Conservation (phyloP, 2,113 vertebrate genomes). For the Hemiprocne comata region DNA sequence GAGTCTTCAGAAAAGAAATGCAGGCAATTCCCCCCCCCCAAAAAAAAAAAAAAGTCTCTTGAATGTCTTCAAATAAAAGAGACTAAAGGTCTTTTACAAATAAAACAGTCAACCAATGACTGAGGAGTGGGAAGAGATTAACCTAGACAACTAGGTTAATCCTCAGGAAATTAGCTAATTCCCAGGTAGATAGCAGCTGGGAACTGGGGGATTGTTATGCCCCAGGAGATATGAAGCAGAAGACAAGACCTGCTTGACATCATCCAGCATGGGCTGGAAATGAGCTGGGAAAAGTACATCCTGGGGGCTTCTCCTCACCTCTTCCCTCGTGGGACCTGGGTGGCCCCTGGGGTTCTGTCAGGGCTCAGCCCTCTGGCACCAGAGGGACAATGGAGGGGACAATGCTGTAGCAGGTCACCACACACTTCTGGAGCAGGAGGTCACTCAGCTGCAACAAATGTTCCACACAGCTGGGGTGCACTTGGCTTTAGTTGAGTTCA, state of each 20-base stretch:
- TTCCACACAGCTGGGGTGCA: rapidly evolving
- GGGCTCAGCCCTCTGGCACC: neutral
- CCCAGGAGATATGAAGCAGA: neutral
- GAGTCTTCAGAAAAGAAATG: neutral
- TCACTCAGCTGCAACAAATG: neutral
- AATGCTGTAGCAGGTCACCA: neutral
- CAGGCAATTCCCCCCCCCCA: neutral
- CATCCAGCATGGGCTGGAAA: neutral
- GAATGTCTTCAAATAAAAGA: neutral
- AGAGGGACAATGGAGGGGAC: rapidly evolving
- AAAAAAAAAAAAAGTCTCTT: neutral
- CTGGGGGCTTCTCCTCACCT: neutral
- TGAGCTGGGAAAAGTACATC: neutral
- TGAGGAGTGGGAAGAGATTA: neutral
- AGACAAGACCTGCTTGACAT: neutral
- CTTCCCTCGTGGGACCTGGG: neutral
- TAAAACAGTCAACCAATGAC: neutral
- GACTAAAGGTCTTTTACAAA: neutral
- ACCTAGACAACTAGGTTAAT: neutral
- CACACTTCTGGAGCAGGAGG: neutral
- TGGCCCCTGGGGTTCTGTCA: neutral
- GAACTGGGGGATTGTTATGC: neutral
- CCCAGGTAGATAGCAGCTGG: constrained; percentile 2
- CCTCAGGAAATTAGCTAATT: constrained; percentile 21
- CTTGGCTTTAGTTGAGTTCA: neutral